Base-by-base conservation (phyloP, 2,888 invertebrate species). In the Chrysodeixis includens region DNA sequence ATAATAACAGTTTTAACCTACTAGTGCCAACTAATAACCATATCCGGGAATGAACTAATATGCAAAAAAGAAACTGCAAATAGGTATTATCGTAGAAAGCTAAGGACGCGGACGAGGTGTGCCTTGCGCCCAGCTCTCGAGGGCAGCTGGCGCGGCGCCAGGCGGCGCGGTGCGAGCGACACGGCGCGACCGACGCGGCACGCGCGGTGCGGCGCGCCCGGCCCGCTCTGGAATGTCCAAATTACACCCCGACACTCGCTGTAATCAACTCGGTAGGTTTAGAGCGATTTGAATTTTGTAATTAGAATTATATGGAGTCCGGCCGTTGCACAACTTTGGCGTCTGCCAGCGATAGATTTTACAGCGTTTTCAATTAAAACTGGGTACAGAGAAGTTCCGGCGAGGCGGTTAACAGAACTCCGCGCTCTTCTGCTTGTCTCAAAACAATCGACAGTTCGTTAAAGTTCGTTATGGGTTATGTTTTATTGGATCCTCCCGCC, bases 201-300 rank as follows among this genome's bases (percentile, higher is more conserved):
- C 12, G 12, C 35, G 35, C 59, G 30, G 10, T 20, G 26, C 53
- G 66, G 56, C 46, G 66, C 53, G 65, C 69, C 74, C 55, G 66
- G 35, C 71, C 71, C 76, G 56, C 40, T n/a, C 40, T 70, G 81
- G 84, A 84, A 85, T 84, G 84, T 71, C 77, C 82, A 82, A 84
- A 86, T 84, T 83, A 74, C 83, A 76, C 74, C 67, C 68, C 66
- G 75, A 78, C 82, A 70, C 67, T 77, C 66, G 69, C 71, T 84
- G 76, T 86, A 86, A 87, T 85, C 79, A 85, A 87, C 82, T 79
- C 61, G 66, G 69, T 73, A 83, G 69, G 76, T 76, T 84, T 63
- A 79, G 79, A 81, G 69, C 79, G 70, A 81, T 83, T 83, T 78
- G 82, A 82, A 83, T 84, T 86, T 83, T 75, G 81, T 83, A 86